These are phyloP conservation scores for Apamea anceps DNA, from an alignment of 2,888 invertebrate species.

Conservation along the genomic window DNA sequence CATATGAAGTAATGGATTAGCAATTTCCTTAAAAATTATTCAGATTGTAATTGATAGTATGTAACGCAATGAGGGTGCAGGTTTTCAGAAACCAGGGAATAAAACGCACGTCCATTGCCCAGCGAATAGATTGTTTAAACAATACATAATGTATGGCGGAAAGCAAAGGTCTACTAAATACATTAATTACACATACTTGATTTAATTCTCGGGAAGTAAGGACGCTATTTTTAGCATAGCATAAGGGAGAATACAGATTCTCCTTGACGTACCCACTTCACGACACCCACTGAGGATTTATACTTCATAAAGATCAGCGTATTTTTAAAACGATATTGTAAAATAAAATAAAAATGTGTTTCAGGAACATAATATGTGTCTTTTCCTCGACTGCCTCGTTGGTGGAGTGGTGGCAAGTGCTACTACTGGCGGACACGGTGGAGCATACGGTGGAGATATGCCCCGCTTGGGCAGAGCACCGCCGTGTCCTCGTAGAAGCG, in stretches of 20 bases:
- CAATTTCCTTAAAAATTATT: too few relatives aligned
- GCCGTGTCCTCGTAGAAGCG: too few relatives aligned
- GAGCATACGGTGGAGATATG: too few relatives aligned
- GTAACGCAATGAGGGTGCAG: too few relatives aligned
- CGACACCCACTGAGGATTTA: neutral
- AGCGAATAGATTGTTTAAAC: neutral
- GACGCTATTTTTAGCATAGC: neutral
- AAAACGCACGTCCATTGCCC: neutral
- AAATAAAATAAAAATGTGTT: too few relatives aligned
- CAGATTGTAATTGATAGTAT: neutral
- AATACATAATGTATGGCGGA: neutral
- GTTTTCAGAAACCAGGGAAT: neutral
- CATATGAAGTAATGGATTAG: neutral
- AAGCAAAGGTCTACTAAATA: neutral
- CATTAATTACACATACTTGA: neutral
- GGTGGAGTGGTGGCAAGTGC: neutral
- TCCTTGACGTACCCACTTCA: neutral
- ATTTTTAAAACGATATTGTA: neutral
- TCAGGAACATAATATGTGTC: neutral
- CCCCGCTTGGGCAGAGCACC: too few relatives aligned
- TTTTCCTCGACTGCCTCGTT: neutral
- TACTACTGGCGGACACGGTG: too few relatives aligned
- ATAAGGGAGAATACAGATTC: neutral
- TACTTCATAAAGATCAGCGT: slow-evolving; percentile 5
- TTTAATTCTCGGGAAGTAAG: neutral